Percentiles rank a stretch among this genome's conserved stretches.
These are phyloP conservation scores for Danio kyathit DNA, from an alignment of 2,797 vertebrate genomes.

Conservation along the genomic window DNA sequence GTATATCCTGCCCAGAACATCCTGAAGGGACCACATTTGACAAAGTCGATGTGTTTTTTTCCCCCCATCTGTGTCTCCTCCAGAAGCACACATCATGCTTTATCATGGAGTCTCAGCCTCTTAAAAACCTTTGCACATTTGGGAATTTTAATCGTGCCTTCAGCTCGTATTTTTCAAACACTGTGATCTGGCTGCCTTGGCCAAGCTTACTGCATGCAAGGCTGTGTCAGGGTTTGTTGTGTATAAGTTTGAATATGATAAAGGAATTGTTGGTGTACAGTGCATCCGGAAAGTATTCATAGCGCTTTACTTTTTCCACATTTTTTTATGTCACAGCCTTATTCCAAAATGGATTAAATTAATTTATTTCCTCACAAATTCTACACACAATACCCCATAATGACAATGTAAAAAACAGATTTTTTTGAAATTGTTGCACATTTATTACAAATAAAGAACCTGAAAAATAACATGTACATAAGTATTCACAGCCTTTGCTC, in stretches of 20 bases:
- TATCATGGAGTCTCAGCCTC: slow-evolving; percentile 79
- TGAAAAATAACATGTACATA: too few species aligned
- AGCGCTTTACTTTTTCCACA: too few species aligned
- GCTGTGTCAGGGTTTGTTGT: slow-evolving; percentile 62
- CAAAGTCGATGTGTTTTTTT: slow-evolving; percentile 73
- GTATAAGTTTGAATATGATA: slow-evolving; percentile 66
- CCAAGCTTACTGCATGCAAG: slow-evolving; percentile 59
- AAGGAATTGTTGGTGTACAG: slow-evolving; percentile 48
- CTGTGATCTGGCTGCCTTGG: slow-evolving; percentile 76
- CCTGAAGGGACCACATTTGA: slow-evolving; percentile 78
- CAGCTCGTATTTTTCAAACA: slow-evolving; percentile 79
- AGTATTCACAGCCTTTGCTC: too few species aligned
- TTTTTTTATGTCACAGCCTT: too few species aligned
- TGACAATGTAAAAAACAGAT: too few species aligned
- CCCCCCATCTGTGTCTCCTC: slow-evolving; percentile 66
- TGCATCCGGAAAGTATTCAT: too few species aligned
- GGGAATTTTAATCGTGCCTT: slow-evolving; percentile 82
- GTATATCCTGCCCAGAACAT: slow-evolving; percentile 82
- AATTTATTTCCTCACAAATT: too few species aligned
- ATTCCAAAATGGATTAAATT: too few species aligned
- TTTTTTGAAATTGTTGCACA: too few species aligned
- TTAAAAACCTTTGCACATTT: slow-evolving; percentile 82
- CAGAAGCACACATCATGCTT: slow-evolving; percentile 74
- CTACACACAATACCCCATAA: too few species aligned
- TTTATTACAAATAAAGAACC: too few species aligned